A percentile compares a stretch with the other conserved stretches of the same genome.
phyloP scores from a whole-genome alignment of 2,888 invertebrate genomes.

The Dryobotodes eremita region DNA sequence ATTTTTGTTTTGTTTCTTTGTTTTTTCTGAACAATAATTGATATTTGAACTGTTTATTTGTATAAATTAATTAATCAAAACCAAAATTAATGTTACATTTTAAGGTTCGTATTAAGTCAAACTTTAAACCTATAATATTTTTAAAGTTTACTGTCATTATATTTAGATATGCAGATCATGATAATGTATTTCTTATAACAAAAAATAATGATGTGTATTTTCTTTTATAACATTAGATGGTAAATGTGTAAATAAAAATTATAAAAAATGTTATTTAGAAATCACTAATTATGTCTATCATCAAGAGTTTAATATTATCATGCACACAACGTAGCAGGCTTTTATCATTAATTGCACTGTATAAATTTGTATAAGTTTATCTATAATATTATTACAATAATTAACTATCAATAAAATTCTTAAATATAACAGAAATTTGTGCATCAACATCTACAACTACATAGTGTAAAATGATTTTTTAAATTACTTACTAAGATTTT shows the following conservation, averaged over 20 bases:
- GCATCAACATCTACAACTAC: conserved; percentile 88
- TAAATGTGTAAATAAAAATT: conserved; percentile 43
- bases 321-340: conserved; percentile 61
- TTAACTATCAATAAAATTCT: conserved; percentile 73
- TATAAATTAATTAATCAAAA: background rate
- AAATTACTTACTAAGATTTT: conserved; percentile 78
- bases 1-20: background rate
- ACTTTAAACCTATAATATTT: conserved; percentile 28
- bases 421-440: conserved; percentile 82
- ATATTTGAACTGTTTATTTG: background rate
- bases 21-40: background rate
- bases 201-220: background rate
- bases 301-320: conserved; percentile 56
- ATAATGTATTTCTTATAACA: background rate
- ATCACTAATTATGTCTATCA: conserved; percentile 54
- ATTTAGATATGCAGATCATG: conserved; percentile 25
- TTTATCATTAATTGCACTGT: conserved; percentile 68
- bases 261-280: conserved; percentile 29
- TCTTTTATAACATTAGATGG: conserved; percentile 5
- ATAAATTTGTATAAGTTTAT: conserved; percentile 69
- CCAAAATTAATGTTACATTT: background rate
- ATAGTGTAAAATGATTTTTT: conserved; percentile 77
- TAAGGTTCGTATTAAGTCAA: background rate
- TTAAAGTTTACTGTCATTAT: background rate
- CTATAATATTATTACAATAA: conserved; percentile 74